Evolutionary conservation across 2,888 invertebrate genomes (phyloP).

Genomic region (Baronia brevicornis): DNA sequence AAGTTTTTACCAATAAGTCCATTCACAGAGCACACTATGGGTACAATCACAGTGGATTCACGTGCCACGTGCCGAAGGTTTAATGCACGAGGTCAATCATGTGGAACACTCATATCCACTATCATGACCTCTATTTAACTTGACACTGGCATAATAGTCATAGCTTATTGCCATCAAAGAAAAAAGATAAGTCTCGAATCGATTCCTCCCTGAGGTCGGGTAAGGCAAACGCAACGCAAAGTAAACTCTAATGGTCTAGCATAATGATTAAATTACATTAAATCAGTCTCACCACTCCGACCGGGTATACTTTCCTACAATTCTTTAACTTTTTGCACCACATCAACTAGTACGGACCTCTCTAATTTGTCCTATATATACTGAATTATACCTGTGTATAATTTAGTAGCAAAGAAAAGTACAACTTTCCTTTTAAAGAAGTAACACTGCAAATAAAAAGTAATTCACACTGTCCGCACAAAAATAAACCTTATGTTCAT

Average conservation of each 20-base stretch:
- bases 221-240: neutral
- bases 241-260: neutral
- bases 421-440: slow-evolving; percentile 27
- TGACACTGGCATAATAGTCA: too few relatives aligned
- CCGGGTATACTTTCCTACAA: slow-evolving; percentile 3
- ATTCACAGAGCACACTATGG: too few relatives aligned
- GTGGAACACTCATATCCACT: too few relatives aligned
- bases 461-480: slow-evolving; percentile 18
- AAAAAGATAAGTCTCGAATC: too few relatives aligned
- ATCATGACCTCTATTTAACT: too few relatives aligned
- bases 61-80: too few relatives aligned
- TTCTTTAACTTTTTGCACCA: slow-evolving; percentile 10
- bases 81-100: too few relatives aligned
- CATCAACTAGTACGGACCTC: slow-evolving; percentile 15
- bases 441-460: slow-evolving; percentile 20
- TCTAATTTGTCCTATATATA: slow-evolving; percentile 21
- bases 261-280: neutral
- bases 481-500: slow-evolving; percentile 9
- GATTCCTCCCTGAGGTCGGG: too few relatives aligned
- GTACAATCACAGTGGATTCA: too few relatives aligned
- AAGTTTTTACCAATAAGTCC: too few relatives aligned
- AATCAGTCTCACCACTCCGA: too few relatives aligned
- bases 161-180: too few relatives aligned
- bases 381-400: slow-evolving; percentile 4
- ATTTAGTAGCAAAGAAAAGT: slow-evolving; percentile 25